Evolutionary conservation across 1,140 invertebrate species (phyloP).

Genomic region (Pseudomyrmex pallidus): DNA sequence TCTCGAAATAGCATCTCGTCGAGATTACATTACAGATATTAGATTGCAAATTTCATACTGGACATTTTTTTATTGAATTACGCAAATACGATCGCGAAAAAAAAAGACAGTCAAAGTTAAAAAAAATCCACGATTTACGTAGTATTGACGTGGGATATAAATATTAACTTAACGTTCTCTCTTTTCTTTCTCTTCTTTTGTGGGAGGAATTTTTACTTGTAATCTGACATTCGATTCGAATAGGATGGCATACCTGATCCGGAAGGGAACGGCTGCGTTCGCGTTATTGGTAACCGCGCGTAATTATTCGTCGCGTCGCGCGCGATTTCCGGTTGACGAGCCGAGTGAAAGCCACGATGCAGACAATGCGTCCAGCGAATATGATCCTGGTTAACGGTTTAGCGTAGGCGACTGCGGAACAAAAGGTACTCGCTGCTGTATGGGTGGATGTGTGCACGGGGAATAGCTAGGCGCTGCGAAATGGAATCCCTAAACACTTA

Average conservation of each 20-base stretch:
- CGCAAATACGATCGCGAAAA: no score
- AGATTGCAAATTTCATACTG: slow-evolving; percentile 1
- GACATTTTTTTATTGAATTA: no score
- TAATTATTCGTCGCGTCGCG: slow-evolving; percentile 77
- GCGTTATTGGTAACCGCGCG: slow-evolving; percentile 45
- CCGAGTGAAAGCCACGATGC: slow-evolving; percentile 70
- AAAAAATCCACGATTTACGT: no score
- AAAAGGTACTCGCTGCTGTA: slow-evolving; percentile 59
- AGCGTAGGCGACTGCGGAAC: slow-evolving; percentile 68
- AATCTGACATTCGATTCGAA: neutral
- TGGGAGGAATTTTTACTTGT: neutral
- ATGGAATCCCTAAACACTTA: slow-evolving; percentile 67
- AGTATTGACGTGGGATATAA: no score
- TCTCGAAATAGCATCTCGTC: slow-evolving; percentile 20
- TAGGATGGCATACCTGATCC: neutral
- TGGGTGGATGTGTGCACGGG: neutral
- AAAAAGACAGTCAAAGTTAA: no score
- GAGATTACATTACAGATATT: neutral
- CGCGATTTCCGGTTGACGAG: slow-evolving; percentile 76
- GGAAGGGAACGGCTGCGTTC: slow-evolving; percentile 17
- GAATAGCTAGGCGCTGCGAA: slow-evolving; percentile 42
- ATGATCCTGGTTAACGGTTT: slow-evolving; percentile 80
- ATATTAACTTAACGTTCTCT: slow-evolving; percentile 1
- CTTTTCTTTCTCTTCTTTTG: neutral
- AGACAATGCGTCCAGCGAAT: slow-evolving; percentile 75